Evolutionary conservation across 1,140 invertebrate genomes (phyloP).

Genomic region (Trialeurodes vaporariorum): DNA sequence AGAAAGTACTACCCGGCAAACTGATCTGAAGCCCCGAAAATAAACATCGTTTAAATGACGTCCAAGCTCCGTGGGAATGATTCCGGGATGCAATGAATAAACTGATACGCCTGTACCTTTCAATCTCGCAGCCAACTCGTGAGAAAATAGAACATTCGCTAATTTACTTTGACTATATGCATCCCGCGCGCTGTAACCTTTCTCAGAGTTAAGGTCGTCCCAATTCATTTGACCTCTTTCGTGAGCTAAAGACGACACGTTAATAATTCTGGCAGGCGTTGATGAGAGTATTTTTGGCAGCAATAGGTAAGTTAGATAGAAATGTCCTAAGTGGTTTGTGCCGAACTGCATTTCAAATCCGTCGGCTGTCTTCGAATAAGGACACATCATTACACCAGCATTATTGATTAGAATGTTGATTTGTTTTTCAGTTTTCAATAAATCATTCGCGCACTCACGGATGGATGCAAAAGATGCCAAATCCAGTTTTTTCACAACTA

Average conservation of each 20-base stretch:
- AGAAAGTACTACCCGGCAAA: conserved; percentile 25
- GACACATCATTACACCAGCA: conserved; percentile 64
- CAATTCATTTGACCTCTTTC: too few species aligned
- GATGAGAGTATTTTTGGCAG: conserved; percentile 47
- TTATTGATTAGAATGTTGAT: conserved; percentile 70
- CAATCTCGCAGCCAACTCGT: conserved; percentile 44
- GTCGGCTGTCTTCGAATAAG: conserved; percentile 36
- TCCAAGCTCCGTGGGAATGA: conserved; percentile 59
- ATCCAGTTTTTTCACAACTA: conserved; percentile 50
- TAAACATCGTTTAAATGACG: conserved; percentile 46
- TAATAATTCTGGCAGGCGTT: conserved; percentile 50
- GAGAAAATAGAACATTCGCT: conserved; percentile 59
- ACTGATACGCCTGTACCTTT: conserved; percentile 45
- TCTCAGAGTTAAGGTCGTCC: too few species aligned
- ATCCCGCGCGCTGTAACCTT: conserved; percentile 43
- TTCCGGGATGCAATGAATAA: conserved; percentile 58
- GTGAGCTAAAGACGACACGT: conserved; percentile 53
- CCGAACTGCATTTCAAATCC: conserved; percentile 70
- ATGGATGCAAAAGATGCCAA: conserved; percentile 59
- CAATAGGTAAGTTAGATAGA: conserved; percentile 67
- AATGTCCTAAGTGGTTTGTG: conserved; percentile 72
- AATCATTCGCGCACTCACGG: conserved; percentile 48
- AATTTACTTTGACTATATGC: conserved; percentile 62
- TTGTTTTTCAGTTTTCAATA: conserved; percentile 44
- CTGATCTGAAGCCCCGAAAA: conserved; percentile 37